Evolutionary conservation across 2,113 vertebrate genomes (phyloP).

Genomic region (Perca schrenkii): DNA sequence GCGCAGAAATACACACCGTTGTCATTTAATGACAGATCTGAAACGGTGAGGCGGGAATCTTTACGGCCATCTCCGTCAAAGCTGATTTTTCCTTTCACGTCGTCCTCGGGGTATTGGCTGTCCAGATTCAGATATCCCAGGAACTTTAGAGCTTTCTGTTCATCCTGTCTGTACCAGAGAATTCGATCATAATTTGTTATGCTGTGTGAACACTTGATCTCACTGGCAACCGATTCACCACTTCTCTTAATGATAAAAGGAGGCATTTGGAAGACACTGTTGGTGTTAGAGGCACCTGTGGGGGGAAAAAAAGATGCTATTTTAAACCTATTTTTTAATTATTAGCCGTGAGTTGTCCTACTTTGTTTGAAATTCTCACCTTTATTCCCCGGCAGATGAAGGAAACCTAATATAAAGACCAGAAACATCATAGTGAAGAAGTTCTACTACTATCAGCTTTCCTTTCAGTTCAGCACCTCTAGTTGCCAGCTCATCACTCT

Average conservation of each 20-base stretch:
- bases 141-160: constrained; percentile 22
- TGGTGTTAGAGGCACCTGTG: constrained; percentile 46
- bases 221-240: constrained; percentile 36
- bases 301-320: not conserved
- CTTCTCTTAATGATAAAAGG: constrained; percentile 33
- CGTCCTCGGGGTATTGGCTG: not conserved
- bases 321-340: no score
- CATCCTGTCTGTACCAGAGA: constrained; percentile 72
- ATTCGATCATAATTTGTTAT: not conserved
- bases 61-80: constrained; percentile 26
- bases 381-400: no score
- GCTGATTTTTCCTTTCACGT: constrained; percentile 43
- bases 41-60: constrained; percentile 6
- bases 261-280: constrained; percentile 50
- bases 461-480: no score
- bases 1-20: constrained; percentile 8
- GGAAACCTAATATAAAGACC: no score
- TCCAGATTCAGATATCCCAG: constrained; percentile 56
- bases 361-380: no score
- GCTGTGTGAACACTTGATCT: constrained; percentile 66
- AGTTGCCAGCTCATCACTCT: no score
- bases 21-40: constrained; percentile 7
- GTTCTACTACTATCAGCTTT: no score
- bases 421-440: no score
- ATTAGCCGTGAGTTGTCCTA: no score